Evolutionary conservation across 2,888 invertebrate species (phyloP).

Genomic region (Autographa gamma): DNA sequence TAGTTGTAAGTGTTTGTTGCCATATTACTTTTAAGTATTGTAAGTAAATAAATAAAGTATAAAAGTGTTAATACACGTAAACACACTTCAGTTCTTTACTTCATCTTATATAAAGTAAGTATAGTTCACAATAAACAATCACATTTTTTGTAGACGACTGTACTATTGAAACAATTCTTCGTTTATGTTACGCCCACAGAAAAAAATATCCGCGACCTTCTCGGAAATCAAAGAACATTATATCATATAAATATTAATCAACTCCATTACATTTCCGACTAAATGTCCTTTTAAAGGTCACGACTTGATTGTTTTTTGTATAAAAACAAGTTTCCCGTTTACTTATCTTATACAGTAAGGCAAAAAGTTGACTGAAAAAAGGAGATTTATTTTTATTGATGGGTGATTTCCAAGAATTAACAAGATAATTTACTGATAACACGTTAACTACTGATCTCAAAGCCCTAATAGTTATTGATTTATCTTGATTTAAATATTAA

Average conservation of each 20-base stretch:
- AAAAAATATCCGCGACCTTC: background rate
- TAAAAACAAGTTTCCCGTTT: background rate
- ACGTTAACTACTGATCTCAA: no score
- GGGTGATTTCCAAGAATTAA: background rate
- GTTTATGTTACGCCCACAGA: background rate
- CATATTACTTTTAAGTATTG: no score
- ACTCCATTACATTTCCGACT: background rate
- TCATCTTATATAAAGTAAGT: no score
- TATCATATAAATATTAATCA: background rate
- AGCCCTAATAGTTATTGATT: no score
- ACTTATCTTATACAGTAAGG: background rate
- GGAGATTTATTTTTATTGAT: no score
- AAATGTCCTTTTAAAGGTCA: background rate
- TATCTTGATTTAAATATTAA: no score
- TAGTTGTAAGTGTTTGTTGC: no score
- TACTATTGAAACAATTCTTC: background rate
- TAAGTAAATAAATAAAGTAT: no score
- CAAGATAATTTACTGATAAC: background rate
- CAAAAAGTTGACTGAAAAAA: background rate
- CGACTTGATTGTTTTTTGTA: background rate
- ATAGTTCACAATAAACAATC: no score
- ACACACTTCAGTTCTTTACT: no score
- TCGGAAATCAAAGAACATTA: background rate
- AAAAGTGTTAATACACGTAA: no score
- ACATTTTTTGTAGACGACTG: no score